phyloP scores from a whole-genome alignment of 2,113 vertebrate species.

The Nerophis ophidion region DNA sequence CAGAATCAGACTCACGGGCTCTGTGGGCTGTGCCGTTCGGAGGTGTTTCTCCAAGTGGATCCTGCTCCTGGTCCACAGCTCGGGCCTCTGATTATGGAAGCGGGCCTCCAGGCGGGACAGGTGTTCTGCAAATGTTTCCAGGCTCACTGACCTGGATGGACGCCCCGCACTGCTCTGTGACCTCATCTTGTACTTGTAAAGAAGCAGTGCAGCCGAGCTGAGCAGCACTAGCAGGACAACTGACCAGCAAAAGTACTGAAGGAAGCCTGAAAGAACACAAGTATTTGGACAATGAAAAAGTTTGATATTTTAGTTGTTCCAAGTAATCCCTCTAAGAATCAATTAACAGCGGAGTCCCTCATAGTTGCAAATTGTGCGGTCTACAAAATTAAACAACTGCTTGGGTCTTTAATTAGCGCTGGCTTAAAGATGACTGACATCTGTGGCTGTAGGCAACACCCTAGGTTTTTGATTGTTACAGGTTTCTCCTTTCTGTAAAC shows the following conservation, averaged over 20 bases:
- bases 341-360: too few species aligned
- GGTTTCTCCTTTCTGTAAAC: too few species aligned
- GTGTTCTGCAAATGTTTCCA: conserved; percentile 25
- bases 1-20: conserved; percentile 84
- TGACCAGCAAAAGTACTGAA: conserved; percentile 19
- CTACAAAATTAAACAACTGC: too few species aligned
- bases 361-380: too few species aligned
- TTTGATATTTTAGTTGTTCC: background rate
- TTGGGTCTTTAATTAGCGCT: too few species aligned
- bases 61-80: conserved; percentile 73
- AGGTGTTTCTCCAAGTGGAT: conserved; percentile 83
- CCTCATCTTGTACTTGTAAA: conserved; percentile 15
- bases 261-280: conserved; percentile 32
- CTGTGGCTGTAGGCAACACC: too few species aligned
- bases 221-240: conserved; percentile 38
- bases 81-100: conserved; percentile 77
- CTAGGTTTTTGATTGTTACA: too few species aligned
- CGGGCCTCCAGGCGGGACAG: conserved; percentile 37
- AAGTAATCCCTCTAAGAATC: too few species aligned
- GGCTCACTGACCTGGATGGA: background rate
- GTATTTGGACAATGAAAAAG: background rate
- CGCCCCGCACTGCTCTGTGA: background rate
- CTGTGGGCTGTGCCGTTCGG: conserved; percentile 56
- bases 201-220: conserved; percentile 18
- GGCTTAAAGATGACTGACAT: too few species aligned